phyloP scores from a whole-genome alignment of 1,140 invertebrate genomes.

The Megalopta genalis region DNA sequence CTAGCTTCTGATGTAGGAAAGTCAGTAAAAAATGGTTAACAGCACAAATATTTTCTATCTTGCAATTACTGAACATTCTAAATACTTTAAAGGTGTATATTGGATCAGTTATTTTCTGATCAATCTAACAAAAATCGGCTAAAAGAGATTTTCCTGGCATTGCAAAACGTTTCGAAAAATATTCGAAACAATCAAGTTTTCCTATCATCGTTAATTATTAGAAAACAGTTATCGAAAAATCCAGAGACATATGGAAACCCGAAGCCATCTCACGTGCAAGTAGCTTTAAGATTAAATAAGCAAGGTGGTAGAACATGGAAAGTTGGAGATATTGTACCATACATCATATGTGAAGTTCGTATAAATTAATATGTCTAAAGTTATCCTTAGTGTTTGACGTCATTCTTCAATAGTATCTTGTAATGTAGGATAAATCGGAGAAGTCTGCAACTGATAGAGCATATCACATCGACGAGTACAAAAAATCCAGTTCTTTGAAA shows the following conservation, averaged over 20 bases:
- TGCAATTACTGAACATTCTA: slow-evolving; percentile 24
- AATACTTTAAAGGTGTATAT: slow-evolving; percentile 81
- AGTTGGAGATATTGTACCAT: slow-evolving; percentile 96
- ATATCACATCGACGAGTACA: slow-evolving; percentile 95
- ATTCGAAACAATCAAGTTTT: slow-evolving; percentile 86
- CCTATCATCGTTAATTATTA: slow-evolving; percentile 91
- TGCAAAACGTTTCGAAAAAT: slow-evolving; percentile 82
- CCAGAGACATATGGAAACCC: slow-evolving; percentile 96
- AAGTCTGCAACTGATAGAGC: slow-evolving; percentile 93
- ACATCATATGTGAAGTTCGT: slow-evolving; percentile 93
- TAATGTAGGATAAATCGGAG: slow-evolving; percentile 84
- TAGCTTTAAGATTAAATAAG: slow-evolving; percentile 92
- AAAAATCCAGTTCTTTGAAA: slow-evolving; percentile 85
- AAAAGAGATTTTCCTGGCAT: slow-evolving; percentile 89
- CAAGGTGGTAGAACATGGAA: slow-evolving; percentile 90
- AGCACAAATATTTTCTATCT: neutral
- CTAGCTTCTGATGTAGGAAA: slow-evolving; percentile 96
- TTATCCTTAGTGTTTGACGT: neutral
- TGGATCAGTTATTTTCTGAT: slow-evolving; percentile 93
- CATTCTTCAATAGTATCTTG: neutral
- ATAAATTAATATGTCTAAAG: slow-evolving; percentile 16
- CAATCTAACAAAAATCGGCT: slow-evolving; percentile 90
- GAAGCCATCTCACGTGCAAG: slow-evolving; percentile 91
- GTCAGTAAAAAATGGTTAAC: slow-evolving; percentile 80
- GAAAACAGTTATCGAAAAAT: slow-evolving; percentile 97